A percentile compares a stretch with the other conserved stretches of the same genome.
These are phyloP conservation scores for Magallana gigas DNA, from an alignment of 1,140 invertebrate genomes.

Conservation along the genomic window DNA sequence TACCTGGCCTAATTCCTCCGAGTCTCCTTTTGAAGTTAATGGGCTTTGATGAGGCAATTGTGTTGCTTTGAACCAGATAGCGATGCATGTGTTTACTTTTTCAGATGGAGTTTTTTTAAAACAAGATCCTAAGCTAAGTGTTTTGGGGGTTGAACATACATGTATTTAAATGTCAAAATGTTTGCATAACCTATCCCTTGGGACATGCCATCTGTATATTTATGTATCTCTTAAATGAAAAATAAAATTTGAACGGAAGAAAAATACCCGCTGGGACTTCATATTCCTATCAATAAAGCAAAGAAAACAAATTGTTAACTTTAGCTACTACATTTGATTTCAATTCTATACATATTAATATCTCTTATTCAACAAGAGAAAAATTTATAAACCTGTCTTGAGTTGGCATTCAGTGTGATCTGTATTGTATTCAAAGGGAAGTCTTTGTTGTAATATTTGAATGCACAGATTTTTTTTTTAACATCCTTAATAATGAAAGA, in stretches of 20 bases:
- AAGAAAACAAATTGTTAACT: not conserved
- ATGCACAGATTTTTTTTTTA: not conserved
- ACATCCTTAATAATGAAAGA: not conserved
- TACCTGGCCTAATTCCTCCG: conserved; percentile 2
- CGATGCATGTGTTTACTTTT: conserved; percentile 7
- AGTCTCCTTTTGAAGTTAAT: conserved; percentile 8
- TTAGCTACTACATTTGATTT: not conserved
- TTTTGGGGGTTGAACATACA: conserved; percentile 5
- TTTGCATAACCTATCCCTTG: not conserved
- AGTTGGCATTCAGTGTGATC: not conserved
- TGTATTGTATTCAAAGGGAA: not conserved
- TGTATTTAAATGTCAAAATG: conserved; percentile 29
- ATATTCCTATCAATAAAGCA: not conserved
- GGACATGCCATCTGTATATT: conserved; percentile 28
- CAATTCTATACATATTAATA: not conserved
- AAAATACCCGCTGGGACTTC: conserved; percentile 11
- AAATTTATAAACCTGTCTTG: not conserved
- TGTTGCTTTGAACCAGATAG: conserved; percentile 1
- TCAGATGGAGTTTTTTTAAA: not conserved
- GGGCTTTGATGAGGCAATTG: conserved; percentile 5
- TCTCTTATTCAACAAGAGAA: not conserved
- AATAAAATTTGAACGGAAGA: conserved; percentile 1
- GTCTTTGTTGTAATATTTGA: not conserved
- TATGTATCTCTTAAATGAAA: conserved; percentile 21
- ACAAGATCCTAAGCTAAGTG: not conserved